Percentiles rank a stretch among this genome's conserved stretches.
Conservation (phyloP, 2,113 vertebrate species). For the Colinus virginianus region DNA sequence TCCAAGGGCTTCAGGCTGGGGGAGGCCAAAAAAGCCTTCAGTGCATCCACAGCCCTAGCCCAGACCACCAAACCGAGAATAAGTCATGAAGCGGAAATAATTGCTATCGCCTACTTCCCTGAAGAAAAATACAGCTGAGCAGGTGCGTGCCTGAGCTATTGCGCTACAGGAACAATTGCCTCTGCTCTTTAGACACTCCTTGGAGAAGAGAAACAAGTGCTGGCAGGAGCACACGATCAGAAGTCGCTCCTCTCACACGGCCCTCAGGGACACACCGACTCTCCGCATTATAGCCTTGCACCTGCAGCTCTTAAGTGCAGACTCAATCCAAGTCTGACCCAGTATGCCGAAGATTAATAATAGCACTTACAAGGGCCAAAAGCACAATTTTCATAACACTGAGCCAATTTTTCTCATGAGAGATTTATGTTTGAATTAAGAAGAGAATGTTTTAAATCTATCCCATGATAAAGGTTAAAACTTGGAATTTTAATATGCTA, state of each 20-base stretch:
- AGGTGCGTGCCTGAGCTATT: constrained; percentile 36
- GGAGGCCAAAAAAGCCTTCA: constrained; percentile 14
- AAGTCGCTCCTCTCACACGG: neutral
- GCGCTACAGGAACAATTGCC: constrained; percentile 29
- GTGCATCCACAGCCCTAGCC: neutral
- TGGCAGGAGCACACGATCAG: neutral
- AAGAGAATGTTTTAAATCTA: constrained; percentile 48
- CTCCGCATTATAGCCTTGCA: constrained; percentile 37
- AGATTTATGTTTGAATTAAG: constrained; percentile 45
- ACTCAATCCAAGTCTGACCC: constrained; percentile 17
- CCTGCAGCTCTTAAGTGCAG: constrained; percentile 49
- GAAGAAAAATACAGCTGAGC: constrained; percentile 48
- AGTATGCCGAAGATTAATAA: constrained; percentile 34
- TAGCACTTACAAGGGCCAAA: constrained; percentile 39
- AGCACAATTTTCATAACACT: constrained; percentile 16
- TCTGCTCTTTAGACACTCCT: constrained; percentile 45
- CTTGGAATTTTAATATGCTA: constrained; percentile 19
- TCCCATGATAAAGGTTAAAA: constrained; percentile 52
- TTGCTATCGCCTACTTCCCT: constrained; percentile 42
- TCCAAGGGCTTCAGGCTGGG: constrained; percentile 5
- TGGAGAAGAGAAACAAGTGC: constrained; percentile 32
- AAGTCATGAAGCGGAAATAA: neutral
- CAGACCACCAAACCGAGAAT: neutral
- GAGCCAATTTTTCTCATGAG: constrained; percentile 18
- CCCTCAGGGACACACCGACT: constrained; percentile 5